Base-by-base conservation (phyloP, 1,140 invertebrate species). In the Cyclina sinensis region DNA sequence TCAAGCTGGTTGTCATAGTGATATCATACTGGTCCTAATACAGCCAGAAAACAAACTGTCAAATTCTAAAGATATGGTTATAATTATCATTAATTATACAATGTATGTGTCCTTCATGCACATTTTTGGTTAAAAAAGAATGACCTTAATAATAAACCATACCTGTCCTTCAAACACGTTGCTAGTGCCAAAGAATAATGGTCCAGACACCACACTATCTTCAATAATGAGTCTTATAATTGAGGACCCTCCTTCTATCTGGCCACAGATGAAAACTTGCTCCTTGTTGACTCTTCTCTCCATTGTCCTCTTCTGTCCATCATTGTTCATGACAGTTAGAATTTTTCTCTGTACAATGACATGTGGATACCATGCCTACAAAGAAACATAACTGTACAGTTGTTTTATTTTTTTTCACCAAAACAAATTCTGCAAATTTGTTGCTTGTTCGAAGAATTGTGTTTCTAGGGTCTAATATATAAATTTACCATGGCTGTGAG, bases 361-460 rank as follows among this genome's bases (percentile, higher is more conserved):
- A n/a, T 70, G 37, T 37, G 65, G 65, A 37, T 70, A 70, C 65
- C 65, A 70, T 1, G 1, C 65, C 65, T 70, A 39, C 11, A 65
- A n/a, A 43, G 43, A 24, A 4, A 57, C 18, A 57, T 57, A 5
- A n/a, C 16, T 57, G 54, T 57, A 57, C 18, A 57, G 5, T 57
- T n/a, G 43, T 43, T 43, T 43, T 43, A 7, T 7, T n/a, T n/a
- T n/a, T n/a, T n/a, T n/a, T n/a, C n/a, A n/a, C n/a, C n/a, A n/a
- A n/a, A n/a, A n/a, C n/a, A n/a, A n/a, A n/a, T n/a, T n/a, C n/a
- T n/a, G n/a, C n/a, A n/a, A n/a, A n/a, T n/a, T n/a, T n/a, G n/a
- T n/a, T n/a, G n/a, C n/a, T n/a, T n/a, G n/a, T n/a, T n/a, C n/a
- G n/a, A n/a, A n/a, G n/a, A n/a, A n/a, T n/a, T n/a, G n/a, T n/a